These are phyloP conservation scores for Nannoperca australis DNA, from an alignment of 2,797 vertebrate species.

Conservation along the genomic window DNA sequence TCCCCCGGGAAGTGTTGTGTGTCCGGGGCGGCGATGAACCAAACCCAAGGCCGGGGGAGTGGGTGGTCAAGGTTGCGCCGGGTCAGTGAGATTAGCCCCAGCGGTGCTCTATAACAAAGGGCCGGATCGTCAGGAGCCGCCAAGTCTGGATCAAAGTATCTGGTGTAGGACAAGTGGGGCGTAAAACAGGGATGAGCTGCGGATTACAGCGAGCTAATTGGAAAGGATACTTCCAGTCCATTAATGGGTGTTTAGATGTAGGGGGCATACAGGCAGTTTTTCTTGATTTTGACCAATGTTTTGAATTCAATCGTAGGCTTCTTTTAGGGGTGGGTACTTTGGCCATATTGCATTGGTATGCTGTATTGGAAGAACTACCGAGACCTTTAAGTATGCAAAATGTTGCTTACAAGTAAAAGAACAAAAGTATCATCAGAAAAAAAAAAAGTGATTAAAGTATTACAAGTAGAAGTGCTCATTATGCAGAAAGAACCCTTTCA, in stretches of 20 bases:
- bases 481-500: neutral
- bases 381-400: neutral
- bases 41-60: conserved; percentile 78
- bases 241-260: conserved; percentile 57
- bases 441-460: neutral
- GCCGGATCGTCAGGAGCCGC: conserved; percentile 74
- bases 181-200: conserved; percentile 79
- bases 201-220: conserved; percentile 85
- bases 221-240: conserved; percentile 76
- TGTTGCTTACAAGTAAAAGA: neutral
- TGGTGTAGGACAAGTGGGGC: conserved; percentile 84
- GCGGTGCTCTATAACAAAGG: conserved; percentile 76
- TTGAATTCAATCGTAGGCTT: neutral
- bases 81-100: conserved; percentile 86
- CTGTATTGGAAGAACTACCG: neutral
- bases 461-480: neutral
- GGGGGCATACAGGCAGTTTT: neutral
- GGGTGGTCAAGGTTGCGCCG: conserved; percentile 86
- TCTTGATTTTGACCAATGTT: conserved; percentile 12
- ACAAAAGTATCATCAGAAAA: neutral
- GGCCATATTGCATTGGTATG: neutral
- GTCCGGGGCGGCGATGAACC: conserved; percentile 80
- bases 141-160: conserved; percentile 85
- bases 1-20: conserved; percentile 77
- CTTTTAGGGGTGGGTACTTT: neutral